These are phyloP conservation scores for Allophyes oxyacanthae DNA, from an alignment of 2,888 invertebrate species.

Conservation along the genomic window DNA sequence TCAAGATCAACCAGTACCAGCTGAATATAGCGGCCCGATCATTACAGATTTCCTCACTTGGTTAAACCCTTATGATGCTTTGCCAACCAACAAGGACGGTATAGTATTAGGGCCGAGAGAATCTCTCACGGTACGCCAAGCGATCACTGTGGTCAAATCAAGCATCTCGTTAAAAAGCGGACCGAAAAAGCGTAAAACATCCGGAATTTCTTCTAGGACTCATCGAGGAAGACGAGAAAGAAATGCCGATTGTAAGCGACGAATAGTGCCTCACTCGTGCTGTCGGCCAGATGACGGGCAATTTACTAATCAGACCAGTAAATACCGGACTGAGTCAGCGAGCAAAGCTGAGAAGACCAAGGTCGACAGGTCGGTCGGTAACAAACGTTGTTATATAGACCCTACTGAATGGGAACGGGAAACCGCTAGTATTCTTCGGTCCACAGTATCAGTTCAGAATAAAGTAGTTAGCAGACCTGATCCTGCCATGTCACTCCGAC, in stretches of 20 bases:
- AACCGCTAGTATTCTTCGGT: conserved; percentile 87
- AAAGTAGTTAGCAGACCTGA: conserved; percentile 75
- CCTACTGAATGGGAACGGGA: conserved; percentile 88
- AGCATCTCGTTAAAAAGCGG: conserved; percentile 75
- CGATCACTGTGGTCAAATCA: conserved; percentile 84
- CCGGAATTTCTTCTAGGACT: conserved; percentile 85
- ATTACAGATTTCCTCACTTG: conserved; percentile 92
- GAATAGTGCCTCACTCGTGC: conserved; percentile 82
- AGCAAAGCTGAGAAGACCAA: conserved; percentile 78
- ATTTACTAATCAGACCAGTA: conserved; percentile 65
- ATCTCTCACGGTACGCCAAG: conserved; percentile 85
- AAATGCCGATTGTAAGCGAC: conserved; percentile 81
- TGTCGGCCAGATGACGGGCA: conserved; percentile 76
- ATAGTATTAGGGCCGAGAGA: conserved; percentile 75
- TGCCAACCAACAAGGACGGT: conserved; percentile 79
- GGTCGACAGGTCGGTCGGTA: conserved; percentile 85
- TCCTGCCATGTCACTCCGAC: conserved; percentile 65
- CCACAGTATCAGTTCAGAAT: conserved; percentile 84
- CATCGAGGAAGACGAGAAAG: conserved; percentile 84
- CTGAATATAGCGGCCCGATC: conserved; percentile 90
- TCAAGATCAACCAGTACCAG: conserved; percentile 75
- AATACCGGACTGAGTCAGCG: conserved; percentile 84
- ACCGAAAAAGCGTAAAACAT: conserved; percentile 86
- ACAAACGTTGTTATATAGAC: conserved; percentile 88
- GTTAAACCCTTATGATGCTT: conserved; percentile 87